phyloP scores from a whole-genome alignment of 1,140 invertebrate genomes.

The Trichomalopsis sarcophagae region DNA sequence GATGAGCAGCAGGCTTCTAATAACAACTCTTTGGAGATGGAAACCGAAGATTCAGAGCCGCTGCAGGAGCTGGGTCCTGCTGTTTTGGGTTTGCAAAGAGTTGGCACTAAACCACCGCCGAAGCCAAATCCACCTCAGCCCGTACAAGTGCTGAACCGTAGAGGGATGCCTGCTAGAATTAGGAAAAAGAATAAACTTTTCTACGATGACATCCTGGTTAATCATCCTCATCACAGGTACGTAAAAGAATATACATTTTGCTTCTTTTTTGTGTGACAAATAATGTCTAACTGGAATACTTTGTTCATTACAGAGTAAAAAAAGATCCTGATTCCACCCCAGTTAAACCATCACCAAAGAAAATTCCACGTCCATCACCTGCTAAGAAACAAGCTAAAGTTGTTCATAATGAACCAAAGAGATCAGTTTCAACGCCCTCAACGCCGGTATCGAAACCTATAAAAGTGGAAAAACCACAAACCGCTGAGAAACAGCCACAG shows the following conservation, averaged over 20 bases:
- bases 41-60: slow-evolving; percentile 79
- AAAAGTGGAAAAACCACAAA: slow-evolving; percentile 72
- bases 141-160: slow-evolving; percentile 85
- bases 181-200: slow-evolving; percentile 93
- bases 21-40: slow-evolving; percentile 73
- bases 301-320: slow-evolving; percentile 66
- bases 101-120: slow-evolving; percentile 83
- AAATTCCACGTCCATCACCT: slow-evolving; percentile 78
- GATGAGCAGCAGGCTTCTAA: slow-evolving; percentile 73
- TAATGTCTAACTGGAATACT: background rate
- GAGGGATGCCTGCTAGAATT: slow-evolving; percentile 92
- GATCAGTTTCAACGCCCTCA: slow-evolving; percentile 59
- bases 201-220: slow-evolving; percentile 93
- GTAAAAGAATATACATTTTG: background rate
- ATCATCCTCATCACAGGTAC: slow-evolving; percentile 80
- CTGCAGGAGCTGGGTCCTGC: slow-evolving; percentile 83
- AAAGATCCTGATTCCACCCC: slow-evolving; percentile 65
- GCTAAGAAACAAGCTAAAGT: slow-evolving; percentile 77
- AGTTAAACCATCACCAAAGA: slow-evolving; percentile 71
- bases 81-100: slow-evolving; percentile 85
- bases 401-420: slow-evolving; percentile 58
- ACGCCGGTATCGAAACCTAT: slow-evolving; percentile 73
- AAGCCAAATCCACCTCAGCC: slow-evolving; percentile 81
- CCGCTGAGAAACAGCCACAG: slow-evolving; percentile 65
- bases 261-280: background rate